Evolutionary conservation across 2,888 invertebrate species (phyloP), one percentile per base, ranked within the genome.

Genomic region (Glaucopsyche alexis): DNA sequence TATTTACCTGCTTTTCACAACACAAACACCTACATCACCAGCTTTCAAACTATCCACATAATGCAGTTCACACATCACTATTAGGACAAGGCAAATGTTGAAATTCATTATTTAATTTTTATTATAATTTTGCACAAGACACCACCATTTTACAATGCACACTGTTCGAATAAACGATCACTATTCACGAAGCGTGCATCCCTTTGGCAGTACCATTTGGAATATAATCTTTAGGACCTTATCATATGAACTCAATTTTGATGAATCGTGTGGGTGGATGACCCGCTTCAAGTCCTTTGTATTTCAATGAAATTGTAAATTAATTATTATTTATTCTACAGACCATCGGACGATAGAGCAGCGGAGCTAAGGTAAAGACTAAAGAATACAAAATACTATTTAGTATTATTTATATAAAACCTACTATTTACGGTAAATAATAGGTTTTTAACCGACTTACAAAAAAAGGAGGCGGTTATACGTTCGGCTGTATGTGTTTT

Each of bases 1-100:
- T 60, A 29, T 38, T 60, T 76, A 77, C 78, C 78, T 76, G 70
- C 72, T 76, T 16, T 74, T 74, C 3, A 76, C 78, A 14, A 77
- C 77, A 64, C 81, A 81, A 11, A 81, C 81, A 14, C 80, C 80
- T 14, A 75, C 75, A 49, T 78, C 76, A 0, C 76, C 76, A 3
- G 77, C 50, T 49, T 78, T 80, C 67, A 81, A 77, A 49, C 76
- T 72, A 40, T 76, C 74, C 9, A 77, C 75, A 42, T 71, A 71
- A 14, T 76, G 45, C 75, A 77, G 14, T 72, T 75, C 77, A 74
- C 76, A 77, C 73, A 75, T 19, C 49, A 78, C 71, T 47, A 74
- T 49, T 14, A 76, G 47, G 49, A 76, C 67, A 14, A 71, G 71
- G 50, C 73, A 75, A 40, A 78, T 47, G 45, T 75, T 60, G n/a